phyloP scores from a whole-genome alignment of 2,888 invertebrate genomes.

The Maniola hyperantus region DNA sequence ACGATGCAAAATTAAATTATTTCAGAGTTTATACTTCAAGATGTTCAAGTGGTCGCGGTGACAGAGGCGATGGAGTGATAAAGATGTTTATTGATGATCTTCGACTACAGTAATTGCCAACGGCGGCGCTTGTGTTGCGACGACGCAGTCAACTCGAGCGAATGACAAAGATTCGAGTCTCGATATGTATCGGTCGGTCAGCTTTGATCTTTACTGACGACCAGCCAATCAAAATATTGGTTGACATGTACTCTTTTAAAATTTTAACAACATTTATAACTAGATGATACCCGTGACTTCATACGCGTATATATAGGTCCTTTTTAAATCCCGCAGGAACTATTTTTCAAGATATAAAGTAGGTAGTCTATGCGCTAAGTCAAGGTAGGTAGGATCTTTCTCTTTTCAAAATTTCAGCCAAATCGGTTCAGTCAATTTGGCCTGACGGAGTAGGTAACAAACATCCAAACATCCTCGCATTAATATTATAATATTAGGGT shows the following conservation, averaged over 20 bases:
- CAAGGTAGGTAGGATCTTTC: too few species aligned
- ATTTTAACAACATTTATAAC: not conserved
- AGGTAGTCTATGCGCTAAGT: too few species aligned
- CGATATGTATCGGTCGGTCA: slow-evolving; percentile 66
- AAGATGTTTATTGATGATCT: slow-evolving; percentile 81
- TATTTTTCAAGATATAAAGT: too few species aligned
- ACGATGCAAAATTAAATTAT: slow-evolving; percentile 7
- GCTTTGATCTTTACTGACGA: slow-evolving; percentile 72
- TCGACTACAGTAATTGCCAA: slow-evolving; percentile 78
- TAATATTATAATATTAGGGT: too few species aligned
- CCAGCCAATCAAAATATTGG: slow-evolving; percentile 74
- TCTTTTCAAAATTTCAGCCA: too few species aligned
- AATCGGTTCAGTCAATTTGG: too few species aligned
- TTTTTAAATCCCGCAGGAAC: too few species aligned
- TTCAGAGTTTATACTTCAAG: slow-evolving; percentile 46
- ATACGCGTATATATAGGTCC: too few species aligned
- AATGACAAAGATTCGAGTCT: slow-evolving; percentile 74
- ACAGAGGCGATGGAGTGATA: slow-evolving; percentile 79
- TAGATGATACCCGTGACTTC: too few species aligned
- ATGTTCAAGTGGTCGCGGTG: slow-evolving; percentile 68
- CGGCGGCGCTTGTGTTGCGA: slow-evolving; percentile 73
- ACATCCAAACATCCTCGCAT: too few species aligned
- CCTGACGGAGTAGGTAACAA: too few species aligned
- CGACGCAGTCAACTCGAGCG: slow-evolving; percentile 63
- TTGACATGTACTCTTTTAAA: slow-evolving; percentile 42